These are phyloP conservation scores for Drosophila busckii DNA, from an alignment of 1,140 invertebrate species.

Conservation along the genomic window DNA sequence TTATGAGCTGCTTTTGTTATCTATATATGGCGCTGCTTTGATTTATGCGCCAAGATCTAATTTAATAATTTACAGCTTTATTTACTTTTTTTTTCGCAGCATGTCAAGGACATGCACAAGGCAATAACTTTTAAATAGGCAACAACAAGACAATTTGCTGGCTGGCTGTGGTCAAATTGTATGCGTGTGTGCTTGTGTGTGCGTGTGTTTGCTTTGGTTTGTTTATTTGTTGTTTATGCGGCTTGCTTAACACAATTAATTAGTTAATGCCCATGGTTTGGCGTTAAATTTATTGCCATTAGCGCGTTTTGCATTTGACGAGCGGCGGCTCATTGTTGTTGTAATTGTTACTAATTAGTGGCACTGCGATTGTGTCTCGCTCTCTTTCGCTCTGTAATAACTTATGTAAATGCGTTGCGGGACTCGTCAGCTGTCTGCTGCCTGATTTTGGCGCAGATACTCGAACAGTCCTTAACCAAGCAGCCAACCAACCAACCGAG, in stretches of 20 bases:
- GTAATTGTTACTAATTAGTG: slow-evolving; percentile 68
- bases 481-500: not conserved
- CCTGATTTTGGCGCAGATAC: slow-evolving; percentile 17
- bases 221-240: slow-evolving; percentile 49
- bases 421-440: slow-evolving; percentile 26
- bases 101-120: too few species aligned
- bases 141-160: too few species aligned
- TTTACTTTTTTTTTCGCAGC: too few species aligned
- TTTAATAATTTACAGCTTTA: too few species aligned
- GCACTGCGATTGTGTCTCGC: slow-evolving; percentile 40
- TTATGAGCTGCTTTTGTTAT: too few species aligned
- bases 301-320: slow-evolving; percentile 53
- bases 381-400: slow-evolving; percentile 18
- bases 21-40: too few species aligned
- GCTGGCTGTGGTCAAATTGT: slow-evolving; percentile 4
- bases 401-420: slow-evolving; percentile 56
- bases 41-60: too few species aligned
- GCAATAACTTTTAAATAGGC: too few species aligned
- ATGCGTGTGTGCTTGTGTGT: slow-evolving; percentile 14
- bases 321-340: slow-evolving; percentile 35
- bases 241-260: slow-evolving; percentile 70
- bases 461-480: not conserved
- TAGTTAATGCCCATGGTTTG: slow-evolving; percentile 68
- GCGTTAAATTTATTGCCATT: slow-evolving; percentile 72
- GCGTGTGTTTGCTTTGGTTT: slow-evolving; percentile 5